A percentile compares a stretch with the other conserved stretches of the same genome.
phyloP scores from a whole-genome alignment of 2,888 invertebrate species.

The Tubulanus polymorphus region DNA sequence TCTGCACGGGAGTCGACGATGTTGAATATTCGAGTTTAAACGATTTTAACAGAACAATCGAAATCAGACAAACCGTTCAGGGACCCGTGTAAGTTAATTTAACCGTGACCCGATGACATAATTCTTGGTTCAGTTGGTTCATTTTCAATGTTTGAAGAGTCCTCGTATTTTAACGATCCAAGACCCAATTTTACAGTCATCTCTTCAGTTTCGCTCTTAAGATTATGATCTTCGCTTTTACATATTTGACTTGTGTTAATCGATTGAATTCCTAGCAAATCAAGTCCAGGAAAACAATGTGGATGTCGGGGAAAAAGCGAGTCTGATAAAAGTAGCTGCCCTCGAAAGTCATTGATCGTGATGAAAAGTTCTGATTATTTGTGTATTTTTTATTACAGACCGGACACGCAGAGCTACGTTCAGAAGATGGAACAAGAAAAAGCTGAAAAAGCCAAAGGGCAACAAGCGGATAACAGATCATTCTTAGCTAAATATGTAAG shows the following conservation, averaged over 20 bases:
- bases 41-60: constrained; percentile 71
- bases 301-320: too few relatives aligned
- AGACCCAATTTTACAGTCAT: too few relatives aligned
- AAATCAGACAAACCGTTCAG: constrained; percentile 73
- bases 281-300: too few relatives aligned
- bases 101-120: too few relatives aligned
- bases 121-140: too few relatives aligned
- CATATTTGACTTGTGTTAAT: too few relatives aligned
- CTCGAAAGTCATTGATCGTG: too few relatives aligned
- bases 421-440: constrained; percentile 89
- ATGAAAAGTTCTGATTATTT: background rate
- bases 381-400: constrained; percentile 58
- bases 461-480: constrained; percentile 75
- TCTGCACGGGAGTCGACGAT: constrained; percentile 46
- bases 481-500: constrained; percentile 98
- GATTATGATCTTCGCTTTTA: background rate
- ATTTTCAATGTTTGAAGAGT: too few relatives aligned
- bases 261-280: too few relatives aligned
- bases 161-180: too few relatives aligned
- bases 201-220: too few relatives aligned
- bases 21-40: constrained; percentile 27
- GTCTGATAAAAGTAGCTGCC: too few relatives aligned
- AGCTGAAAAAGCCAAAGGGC: constrained; percentile 69
- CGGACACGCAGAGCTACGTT: constrained; percentile 92
- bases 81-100: constrained; percentile 68